These are phyloP conservation scores for Aegithalos caudatus DNA, from an alignment of 2,113 vertebrate genomes.

Conservation along the genomic window DNA sequence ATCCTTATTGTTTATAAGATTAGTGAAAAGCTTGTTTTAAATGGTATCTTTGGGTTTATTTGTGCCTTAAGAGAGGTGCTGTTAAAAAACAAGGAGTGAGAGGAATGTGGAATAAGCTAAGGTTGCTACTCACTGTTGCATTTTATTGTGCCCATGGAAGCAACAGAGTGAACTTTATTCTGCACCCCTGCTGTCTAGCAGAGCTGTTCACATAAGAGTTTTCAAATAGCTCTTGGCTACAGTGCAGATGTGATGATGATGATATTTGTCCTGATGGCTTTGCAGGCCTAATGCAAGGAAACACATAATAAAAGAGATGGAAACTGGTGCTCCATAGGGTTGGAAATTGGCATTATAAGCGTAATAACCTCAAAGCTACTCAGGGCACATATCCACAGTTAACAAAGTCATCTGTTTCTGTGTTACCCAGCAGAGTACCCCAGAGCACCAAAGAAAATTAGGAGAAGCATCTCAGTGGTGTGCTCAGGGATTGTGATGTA, in stretches of 20 bases:
- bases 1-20: not conserved
- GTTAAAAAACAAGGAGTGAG: not conserved
- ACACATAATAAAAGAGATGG: not conserved
- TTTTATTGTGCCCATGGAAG: not conserved
- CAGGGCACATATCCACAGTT: not conserved
- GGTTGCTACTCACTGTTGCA: not conserved
- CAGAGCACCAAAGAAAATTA: not conserved
- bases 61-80: not conserved
- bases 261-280: slow-evolving; percentile 9
- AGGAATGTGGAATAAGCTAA: not conserved
- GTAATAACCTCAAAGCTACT: slow-evolving; percentile 3
- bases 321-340: not conserved
- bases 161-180: not conserved
- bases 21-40: not conserved
- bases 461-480: not conserved
- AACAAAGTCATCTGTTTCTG: not conserved
- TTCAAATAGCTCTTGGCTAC: slow-evolving; percentile 27
- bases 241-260: not conserved
- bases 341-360: not conserved
- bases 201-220: not conserved
- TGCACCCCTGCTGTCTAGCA: not conserved
- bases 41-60: not conserved
- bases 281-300: not conserved
- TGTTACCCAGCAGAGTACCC: not conserved
- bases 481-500: not conserved